Percentiles rank a stretch among this genome's conserved stretches.
Conservation (phyloP, 2,888 invertebrate species). For the Mesopsocus fuscifrons region DNA sequence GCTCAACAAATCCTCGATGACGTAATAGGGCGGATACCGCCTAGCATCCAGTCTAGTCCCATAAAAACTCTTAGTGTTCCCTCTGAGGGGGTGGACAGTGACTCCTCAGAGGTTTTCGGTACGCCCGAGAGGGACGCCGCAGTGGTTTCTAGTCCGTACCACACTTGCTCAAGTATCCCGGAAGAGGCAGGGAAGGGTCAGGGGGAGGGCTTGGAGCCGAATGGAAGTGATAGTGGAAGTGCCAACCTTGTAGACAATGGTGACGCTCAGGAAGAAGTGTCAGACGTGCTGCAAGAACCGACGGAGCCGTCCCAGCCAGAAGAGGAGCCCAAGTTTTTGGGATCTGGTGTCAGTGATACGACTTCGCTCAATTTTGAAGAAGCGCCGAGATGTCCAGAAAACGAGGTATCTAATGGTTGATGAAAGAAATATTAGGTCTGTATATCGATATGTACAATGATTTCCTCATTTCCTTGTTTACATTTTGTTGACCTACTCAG, state of each 20-base stretch:
- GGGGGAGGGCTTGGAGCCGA: constrained; percentile 14
- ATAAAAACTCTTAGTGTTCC: background rate
- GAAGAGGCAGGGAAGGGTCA: constrained; percentile 16
- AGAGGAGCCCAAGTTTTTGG: constrained; percentile 1
- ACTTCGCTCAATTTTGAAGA: constrained; percentile 7
- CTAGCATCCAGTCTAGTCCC: constrained; percentile 6
- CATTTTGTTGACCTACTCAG: no score
- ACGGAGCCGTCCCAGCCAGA: background rate
- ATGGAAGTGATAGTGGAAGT: constrained; percentile 13
- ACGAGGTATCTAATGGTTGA: no score
- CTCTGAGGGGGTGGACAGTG: background rate
- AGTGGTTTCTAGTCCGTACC: background rate
- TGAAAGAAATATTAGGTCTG: no score
- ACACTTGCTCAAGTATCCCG: constrained; percentile 12
- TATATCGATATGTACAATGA: no score
- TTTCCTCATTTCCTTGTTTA: no score
- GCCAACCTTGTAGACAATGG: constrained; percentile 6
- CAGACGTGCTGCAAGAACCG: background rate
- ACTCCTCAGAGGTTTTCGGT: constrained; percentile 2
- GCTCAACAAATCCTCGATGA: constrained; percentile 7
- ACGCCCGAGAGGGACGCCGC: background rate
- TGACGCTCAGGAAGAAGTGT: background rate
- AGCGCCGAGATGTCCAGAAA: background rate
- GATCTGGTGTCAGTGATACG: constrained; percentile 2
- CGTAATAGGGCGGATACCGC: background rate